Percentiles rank a stretch among this genome's conserved stretches.
Conservation (phyloP, 2,113 vertebrate genomes). For the Nothobranchius furzeri region DNA sequence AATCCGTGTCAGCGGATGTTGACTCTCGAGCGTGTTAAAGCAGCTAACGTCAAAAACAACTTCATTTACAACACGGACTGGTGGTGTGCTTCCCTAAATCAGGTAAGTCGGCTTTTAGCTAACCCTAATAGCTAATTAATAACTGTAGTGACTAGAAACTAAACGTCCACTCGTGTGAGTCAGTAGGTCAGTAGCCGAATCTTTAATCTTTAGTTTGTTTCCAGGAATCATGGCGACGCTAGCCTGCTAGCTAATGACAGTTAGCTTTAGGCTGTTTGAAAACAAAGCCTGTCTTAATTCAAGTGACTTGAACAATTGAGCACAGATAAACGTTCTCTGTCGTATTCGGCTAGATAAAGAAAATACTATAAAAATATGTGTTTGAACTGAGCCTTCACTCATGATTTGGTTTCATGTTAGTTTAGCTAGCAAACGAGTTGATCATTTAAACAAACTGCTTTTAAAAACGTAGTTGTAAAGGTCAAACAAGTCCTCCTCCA, state of each 20-base stretch:
- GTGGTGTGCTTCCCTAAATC: neutral
- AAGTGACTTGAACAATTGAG: neutral
- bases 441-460: neutral
- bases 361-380: too few relatives aligned
- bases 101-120: constrained; percentile 41
- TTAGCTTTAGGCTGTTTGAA: constrained; percentile 16
- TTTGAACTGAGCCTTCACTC: too few relatives aligned
- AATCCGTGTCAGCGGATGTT: constrained; percentile 54
- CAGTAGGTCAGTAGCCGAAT: neutral
- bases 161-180: rapidly evolving
- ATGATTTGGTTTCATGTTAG: neutral
- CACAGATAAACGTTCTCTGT: neutral
- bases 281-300: neutral
- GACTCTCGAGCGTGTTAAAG: constrained; percentile 21
- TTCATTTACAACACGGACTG: constrained; percentile 19
- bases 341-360: rapidly evolving
- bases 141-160: too few relatives aligned
- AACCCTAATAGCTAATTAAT: too few relatives aligned
- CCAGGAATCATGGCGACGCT: constrained; percentile 31
- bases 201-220: constrained; percentile 16
- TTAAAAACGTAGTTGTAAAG: neutral
- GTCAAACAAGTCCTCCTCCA: neutral
- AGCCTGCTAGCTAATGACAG: constrained; percentile 27
- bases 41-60: constrained; percentile 46
- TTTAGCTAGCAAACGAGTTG: constrained; percentile 7